Evolutionary conservation across 2,888 invertebrate genomes (phyloP), one percentile per base, ranked within the genome.

Genomic region (Siphonodentalium dalli): DNA sequence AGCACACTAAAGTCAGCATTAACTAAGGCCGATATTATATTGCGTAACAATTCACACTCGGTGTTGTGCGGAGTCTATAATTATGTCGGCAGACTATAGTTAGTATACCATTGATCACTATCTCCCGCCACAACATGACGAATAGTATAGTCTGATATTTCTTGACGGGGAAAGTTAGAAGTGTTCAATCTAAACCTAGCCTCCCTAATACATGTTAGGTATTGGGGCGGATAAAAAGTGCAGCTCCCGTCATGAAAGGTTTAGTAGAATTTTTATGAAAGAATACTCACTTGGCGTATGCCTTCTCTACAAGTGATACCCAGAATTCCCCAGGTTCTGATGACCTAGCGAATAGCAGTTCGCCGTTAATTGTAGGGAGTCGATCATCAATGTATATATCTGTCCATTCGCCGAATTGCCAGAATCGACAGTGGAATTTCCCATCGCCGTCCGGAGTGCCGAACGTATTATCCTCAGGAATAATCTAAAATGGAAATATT

Each of bases 291-390:
- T 74, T 74, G 37, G 73, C 73, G 54, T 74, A 74, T 3, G 73
- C 73, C 43, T 74, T 74, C 46, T 74, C 73, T 6, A 74, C 68
- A 1, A 74, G 61, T 0, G 73, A 71, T 13, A 74, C 70, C 73
- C 73, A 74, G 55, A 70, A 74, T 47, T 74, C 73, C 27, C 66
- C 65, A 0, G 73, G 69, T 28, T 71, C 70, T 3, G 69, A 70
- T 6, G 72, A 74, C 33, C 64, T 65, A 34, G 72, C 72, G 57
- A 72, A 74, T 11, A 74, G 54, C 5, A 71, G 60, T 24, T 68
- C 63, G 13, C 68, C 71, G 43, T 69, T 63, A 7, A 70, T 69
- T 1, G 72, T 70, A 1, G 73, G 73, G 13, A 74, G 53, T 6
- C 64, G 54, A 50, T 74, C 73, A 40, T 74, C 73, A 11, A 74